Evolutionary conservation across 2,113 vertebrate genomes (phyloP), one percentile per base, ranked within the genome.

Genomic region (Halichoeres trimaculatus): DNA sequence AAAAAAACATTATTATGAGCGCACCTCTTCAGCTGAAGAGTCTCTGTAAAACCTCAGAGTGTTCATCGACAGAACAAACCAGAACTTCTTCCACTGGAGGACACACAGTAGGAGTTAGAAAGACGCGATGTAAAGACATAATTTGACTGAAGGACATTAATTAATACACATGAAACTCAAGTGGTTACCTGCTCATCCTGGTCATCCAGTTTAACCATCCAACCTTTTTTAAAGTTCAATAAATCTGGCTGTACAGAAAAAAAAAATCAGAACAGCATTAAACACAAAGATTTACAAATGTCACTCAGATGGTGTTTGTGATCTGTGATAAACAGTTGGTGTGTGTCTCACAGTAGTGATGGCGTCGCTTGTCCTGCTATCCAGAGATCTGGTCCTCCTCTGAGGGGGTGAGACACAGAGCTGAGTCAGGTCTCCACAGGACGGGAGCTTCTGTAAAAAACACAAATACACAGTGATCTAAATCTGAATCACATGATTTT

Each of bases 171-270:
- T 0, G 48, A 22, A 19, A 12, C 1, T 19, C 20, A 54, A 50
- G 7, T 20, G 2, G 35, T 84, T 78, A 93, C 93, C 88, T 91
- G 83, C 3, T 86, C 75, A 19, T 80, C 60, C n/a, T n/a, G n/a
- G 34, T 78, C 67, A 60, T 92, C 81, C 75, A 93, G 34, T 30
- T 90, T 93, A 26, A 93, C 79, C 90, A 94, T 88, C 93, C 93
- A 93, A 19, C 93, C 93, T 83, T 94, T 94, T 68, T 93, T 93
- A 68, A 93, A 91, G 80, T 93, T 93, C n/a, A 93, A 81, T 55
- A 94, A 69, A 77, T 93, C 93, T 8, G 90, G 92, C 93, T 94
- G 82, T 34, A n/a, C n/a, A n/a, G n/a, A n/a, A 56, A 56, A 58
- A 20, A 72, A 50, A 50, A 23, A 23, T 4, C 22, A 53, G 14